These are phyloP conservation scores for Nesometra sesokonis DNA, from an alignment of 35 echinoderm and acorn worm genomes.

Conservation along the genomic window DNA sequence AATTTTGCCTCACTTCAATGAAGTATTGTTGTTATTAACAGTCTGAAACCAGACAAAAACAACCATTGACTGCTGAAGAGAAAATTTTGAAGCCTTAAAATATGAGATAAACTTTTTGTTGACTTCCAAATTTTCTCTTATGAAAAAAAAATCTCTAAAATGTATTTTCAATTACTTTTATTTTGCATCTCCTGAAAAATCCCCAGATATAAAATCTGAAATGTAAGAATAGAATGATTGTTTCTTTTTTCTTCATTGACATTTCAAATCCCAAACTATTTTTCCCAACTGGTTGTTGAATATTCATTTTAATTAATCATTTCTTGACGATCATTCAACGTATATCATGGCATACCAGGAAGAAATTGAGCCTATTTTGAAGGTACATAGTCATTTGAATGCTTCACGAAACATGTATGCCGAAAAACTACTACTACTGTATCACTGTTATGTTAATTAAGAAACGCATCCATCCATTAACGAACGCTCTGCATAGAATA, in stretches of 20 bases:
- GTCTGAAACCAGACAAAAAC: background rate
- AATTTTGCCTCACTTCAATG: background rate
- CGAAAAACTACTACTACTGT: background rate
- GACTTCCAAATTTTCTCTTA: background rate
- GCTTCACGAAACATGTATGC: background rate
- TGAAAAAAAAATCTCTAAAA: background rate
- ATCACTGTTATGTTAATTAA: background rate
- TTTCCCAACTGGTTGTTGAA: background rate
- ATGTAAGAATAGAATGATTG: background rate
- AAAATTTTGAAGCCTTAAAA: background rate
- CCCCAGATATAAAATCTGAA: no score
- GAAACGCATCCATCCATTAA: background rate
- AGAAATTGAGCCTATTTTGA: constrained; percentile 60
- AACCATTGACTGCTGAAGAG: background rate
- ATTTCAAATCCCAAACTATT: background rate
- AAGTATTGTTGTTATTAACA: background rate
- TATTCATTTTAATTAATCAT: background rate
- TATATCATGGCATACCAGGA: constrained; percentile 42
- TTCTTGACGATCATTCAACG: background rate
- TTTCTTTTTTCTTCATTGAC: background rate
- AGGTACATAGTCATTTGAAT: constrained; percentile 31
- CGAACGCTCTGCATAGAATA: background rate
- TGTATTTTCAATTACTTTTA: no score
- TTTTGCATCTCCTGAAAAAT: no score
- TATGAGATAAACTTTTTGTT: background rate